phyloP scores from a whole-genome alignment of 2,888 invertebrate species.

The Chrysolina americana region DNA sequence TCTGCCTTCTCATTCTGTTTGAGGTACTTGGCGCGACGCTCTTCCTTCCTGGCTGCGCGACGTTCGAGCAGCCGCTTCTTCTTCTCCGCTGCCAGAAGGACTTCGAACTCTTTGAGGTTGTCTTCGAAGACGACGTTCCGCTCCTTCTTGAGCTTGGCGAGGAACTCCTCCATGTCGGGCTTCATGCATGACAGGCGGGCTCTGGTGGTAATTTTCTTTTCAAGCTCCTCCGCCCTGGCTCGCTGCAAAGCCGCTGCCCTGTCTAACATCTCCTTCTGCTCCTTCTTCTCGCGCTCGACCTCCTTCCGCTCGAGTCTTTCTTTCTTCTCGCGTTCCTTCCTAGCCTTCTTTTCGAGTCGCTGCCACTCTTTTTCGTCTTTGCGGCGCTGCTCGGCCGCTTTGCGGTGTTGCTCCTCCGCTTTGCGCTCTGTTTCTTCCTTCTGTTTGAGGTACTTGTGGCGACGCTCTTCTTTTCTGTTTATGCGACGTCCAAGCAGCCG shows the following conservation, averaged over 20 bases:
- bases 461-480: slow-evolving; percentile 77
- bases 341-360: slow-evolving; percentile 71
- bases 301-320: slow-evolving; percentile 75
- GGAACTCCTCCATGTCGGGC: slow-evolving; percentile 83
- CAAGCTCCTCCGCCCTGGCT: slow-evolving; percentile 80
- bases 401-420: too few relatives aligned
- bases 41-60: slow-evolving; percentile 76
- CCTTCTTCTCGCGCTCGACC: slow-evolving; percentile 73
- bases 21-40: slow-evolving; percentile 73
- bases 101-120: slow-evolving; percentile 81
- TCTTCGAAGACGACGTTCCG: slow-evolving; percentile 77
- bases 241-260: slow-evolving; percentile 77
- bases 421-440: slow-evolving; percentile 78
- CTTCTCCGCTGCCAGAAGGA: slow-evolving; percentile 76
- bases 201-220: slow-evolving; percentile 64
- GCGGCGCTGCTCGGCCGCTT: slow-evolving; percentile 75
- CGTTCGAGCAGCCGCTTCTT: slow-evolving; percentile 78
- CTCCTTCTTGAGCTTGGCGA: slow-evolving; percentile 82
- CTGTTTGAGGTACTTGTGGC: slow-evolving; percentile 72
- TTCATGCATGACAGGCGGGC: slow-evolving; percentile 87
- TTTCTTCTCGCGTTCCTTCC: slow-evolving; percentile 73
- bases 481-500: slow-evolving; percentile 77
- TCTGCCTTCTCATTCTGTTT: slow-evolving; percentile 79
- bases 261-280: slow-evolving; percentile 78
- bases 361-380: slow-evolving; percentile 73